phyloP scores from a whole-genome alignment of 2,888 invertebrate genomes.

The Parnassius smintheus region DNA sequence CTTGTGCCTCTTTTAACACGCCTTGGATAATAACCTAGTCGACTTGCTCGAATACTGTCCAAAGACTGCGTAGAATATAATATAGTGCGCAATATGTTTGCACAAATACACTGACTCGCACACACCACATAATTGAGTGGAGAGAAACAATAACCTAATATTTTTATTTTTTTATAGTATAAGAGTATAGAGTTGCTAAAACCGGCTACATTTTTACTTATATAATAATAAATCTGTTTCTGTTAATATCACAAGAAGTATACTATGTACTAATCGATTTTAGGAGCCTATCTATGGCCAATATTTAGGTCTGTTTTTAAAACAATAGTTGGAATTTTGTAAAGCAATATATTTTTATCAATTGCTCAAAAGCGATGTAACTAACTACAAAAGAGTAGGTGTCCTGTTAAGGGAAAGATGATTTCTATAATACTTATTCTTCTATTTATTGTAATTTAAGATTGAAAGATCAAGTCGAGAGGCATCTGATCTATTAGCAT shows the following conservation, averaged over 20 bases:
- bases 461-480: not conserved
- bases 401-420: no score
- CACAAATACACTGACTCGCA: no score
- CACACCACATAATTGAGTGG: no score
- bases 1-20: no score
- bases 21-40: no score
- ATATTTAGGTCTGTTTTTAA: not conserved
- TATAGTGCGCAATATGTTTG: no score
- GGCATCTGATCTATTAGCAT: no score
- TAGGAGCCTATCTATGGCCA: not conserved
- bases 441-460: not conserved
- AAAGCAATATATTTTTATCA: conserved; percentile 43
- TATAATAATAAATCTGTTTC: not conserved
- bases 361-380: conserved; percentile 42
- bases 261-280: conserved; percentile 2
- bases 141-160: no score
- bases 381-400: conserved; percentile 3
- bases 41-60: no score
- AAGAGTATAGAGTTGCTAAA: not conserved
- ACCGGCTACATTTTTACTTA: not conserved
- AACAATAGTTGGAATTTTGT: not conserved
- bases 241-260: not conserved
- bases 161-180: no score
- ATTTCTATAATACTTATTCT: no score
- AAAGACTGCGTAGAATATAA: no score